Conservation (phyloP, 2,888 invertebrate species). For the Athalia rosae region DNA sequence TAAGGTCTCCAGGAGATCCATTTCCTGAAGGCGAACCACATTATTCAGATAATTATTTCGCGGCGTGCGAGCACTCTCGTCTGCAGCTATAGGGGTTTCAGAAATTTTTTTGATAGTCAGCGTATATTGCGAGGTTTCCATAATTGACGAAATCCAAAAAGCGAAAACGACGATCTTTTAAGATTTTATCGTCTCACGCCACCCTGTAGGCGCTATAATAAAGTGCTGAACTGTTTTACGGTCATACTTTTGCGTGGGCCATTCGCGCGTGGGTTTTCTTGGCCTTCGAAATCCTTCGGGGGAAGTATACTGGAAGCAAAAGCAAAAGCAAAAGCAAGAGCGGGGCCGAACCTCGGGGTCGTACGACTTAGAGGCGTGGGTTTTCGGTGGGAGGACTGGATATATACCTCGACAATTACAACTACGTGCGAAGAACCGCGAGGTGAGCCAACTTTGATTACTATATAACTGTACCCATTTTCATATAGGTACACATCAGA, state of each 20-base stretch:
- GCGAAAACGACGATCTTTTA: neutral
- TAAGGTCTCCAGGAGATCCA: slow-evolving; percentile 3
- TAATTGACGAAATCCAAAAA: neutral
- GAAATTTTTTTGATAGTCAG: neutral
- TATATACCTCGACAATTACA: slow-evolving; percentile 37
- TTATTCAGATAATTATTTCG: neutral
- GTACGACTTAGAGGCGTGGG: slow-evolving; percentile 56
- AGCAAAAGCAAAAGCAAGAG: slow-evolving; percentile 47
- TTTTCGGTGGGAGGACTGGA: slow-evolving; percentile 60
- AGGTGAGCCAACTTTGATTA: slow-evolving; percentile 8
- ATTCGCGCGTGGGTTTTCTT: slow-evolving; percentile 56
- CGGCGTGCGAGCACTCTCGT: neutral
- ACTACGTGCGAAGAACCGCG: slow-evolving; percentile 24
- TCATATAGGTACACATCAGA: neutral
- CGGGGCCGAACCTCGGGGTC: slow-evolving; percentile 48
- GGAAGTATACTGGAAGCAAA: slow-evolving; percentile 51
- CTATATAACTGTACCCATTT: slow-evolving; percentile 30
- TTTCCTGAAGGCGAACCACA: slow-evolving; percentile 1
- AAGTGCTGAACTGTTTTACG: slow-evolving; percentile 36
- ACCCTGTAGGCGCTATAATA: slow-evolving; percentile 41
- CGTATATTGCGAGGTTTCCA: too few relatives aligned
- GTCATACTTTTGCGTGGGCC: slow-evolving; percentile 56
- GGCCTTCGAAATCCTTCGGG: slow-evolving; percentile 65
- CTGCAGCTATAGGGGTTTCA: neutral
- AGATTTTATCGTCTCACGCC: slow-evolving; percentile 16